phyloP scores from a whole-genome alignment of 2,888 invertebrate genomes.

The Sialis fuliginosa region DNA sequence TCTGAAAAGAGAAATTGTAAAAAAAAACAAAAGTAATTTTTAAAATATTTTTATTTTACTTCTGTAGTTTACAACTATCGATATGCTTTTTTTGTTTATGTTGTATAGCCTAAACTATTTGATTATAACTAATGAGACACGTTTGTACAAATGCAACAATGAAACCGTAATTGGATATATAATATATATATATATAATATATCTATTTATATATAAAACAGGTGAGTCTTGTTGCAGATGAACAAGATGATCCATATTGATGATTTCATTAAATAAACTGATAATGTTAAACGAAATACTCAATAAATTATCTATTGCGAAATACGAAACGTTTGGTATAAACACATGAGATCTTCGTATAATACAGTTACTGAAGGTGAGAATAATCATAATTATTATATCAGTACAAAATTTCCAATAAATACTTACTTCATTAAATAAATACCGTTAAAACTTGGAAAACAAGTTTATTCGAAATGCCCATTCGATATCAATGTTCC shows the following conservation, averaged over 20 bases:
- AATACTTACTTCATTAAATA: constrained; percentile 1
- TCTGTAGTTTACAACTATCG: constrained; percentile 12
- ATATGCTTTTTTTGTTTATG: constrained; percentile 22
- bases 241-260: background rate
- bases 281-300: background rate
- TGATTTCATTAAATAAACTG: background rate
- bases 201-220: too few species aligned
- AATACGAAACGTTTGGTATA: constrained; percentile 8
- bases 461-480: constrained; percentile 3
- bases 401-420: constrained; percentile 1
- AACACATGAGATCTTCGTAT: constrained; percentile 9
- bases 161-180: background rate
- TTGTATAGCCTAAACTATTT: background rate
- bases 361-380: constrained; percentile 5
- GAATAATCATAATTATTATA: background rate
- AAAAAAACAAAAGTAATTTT: constrained; percentile 10
- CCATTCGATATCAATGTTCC: constrained; percentile 3
- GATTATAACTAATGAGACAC: background rate
- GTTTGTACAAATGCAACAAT: background rate
- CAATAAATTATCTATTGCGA: background rate
- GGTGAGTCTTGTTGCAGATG: background rate
- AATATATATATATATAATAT: background rate
- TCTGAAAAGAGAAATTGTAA: too few species aligned
- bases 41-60: constrained; percentile 14
- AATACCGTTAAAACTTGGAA: constrained; percentile 3